Conservation (phyloP, 2,797 vertebrate species). For the Malacoraja senta region DNA sequence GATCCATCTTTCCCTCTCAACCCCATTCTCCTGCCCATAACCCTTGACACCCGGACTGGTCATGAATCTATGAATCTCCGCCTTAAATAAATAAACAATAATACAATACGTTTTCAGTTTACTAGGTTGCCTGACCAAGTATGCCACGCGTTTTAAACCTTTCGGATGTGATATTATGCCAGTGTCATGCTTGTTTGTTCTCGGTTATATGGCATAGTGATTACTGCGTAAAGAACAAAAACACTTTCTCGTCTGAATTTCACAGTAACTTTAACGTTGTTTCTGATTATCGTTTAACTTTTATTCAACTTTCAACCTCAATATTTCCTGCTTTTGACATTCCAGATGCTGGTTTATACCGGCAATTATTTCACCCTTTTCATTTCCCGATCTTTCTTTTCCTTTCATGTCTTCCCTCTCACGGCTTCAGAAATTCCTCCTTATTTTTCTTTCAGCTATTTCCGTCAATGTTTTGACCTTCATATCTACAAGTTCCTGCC, state of each 20-base stretch:
- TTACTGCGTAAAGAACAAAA: not conserved
- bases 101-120: too few species aligned
- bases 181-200: not conserved
- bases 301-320: conserved; percentile 20
- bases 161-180: not conserved
- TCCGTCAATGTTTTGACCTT: not conserved
- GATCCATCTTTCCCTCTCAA: too few species aligned
- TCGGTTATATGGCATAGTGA: not conserved
- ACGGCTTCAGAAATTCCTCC: not conserved
- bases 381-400: not conserved
- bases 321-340: not conserved
- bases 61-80: too few species aligned
- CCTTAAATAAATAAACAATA: too few species aligned
- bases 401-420: not conserved
- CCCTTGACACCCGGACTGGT: too few species aligned
- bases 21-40: too few species aligned
- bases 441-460: conserved; percentile 7
- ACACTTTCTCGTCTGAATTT: not conserved
- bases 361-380: not conserved
- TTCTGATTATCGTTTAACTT: not conserved
- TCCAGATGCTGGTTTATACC: not conserved
- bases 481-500: too few species aligned
- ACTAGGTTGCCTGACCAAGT: too few species aligned
- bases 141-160: not conserved
- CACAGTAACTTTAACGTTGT: not conserved